Percentiles rank a stretch among this genome's conserved stretches.
Conservation (phyloP, 2,888 invertebrate genomes). For the Meiosimyza decipiens region DNA sequence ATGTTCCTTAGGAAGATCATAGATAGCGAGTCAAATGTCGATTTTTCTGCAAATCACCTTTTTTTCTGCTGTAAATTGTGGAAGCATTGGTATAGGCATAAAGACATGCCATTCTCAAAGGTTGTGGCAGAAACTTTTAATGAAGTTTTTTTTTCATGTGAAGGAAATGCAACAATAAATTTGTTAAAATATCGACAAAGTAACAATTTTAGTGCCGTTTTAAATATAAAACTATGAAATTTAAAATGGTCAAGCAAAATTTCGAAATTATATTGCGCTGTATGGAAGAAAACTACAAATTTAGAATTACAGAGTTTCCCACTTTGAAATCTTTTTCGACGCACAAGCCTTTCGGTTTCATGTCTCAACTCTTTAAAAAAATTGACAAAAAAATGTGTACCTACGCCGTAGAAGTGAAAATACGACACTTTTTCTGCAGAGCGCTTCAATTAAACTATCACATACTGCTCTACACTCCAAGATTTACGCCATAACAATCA, state of each 20-base stretch:
- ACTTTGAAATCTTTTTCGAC: too few species aligned
- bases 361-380: too few species aligned
- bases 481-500: too few species aligned
- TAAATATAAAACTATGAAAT: background rate
- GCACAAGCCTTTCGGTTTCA: too few species aligned
- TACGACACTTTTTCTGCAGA: too few species aligned
- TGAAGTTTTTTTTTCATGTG: background rate
- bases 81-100: background rate
- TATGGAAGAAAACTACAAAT: too few species aligned
- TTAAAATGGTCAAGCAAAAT: background rate
- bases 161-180: background rate
- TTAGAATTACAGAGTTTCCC: too few species aligned
- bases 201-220: background rate
- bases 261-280: too few species aligned
- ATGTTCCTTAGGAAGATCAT: conserved; percentile 46
- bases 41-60: conserved; percentile 39
- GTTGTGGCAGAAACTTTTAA: background rate
- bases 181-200: background rate
- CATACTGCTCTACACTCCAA: too few species aligned
- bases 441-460: too few species aligned
- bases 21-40: conserved; percentile 37
- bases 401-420: too few species aligned
- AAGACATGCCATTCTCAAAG: background rate
- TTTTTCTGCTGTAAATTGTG: conserved; percentile 12
- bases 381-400: too few species aligned